A percentile compares a stretch with the other conserved stretches of the same genome.
phyloP scores from a whole-genome alignment of 2,888 invertebrate species.

The Melangyna quadrimaculata region DNA sequence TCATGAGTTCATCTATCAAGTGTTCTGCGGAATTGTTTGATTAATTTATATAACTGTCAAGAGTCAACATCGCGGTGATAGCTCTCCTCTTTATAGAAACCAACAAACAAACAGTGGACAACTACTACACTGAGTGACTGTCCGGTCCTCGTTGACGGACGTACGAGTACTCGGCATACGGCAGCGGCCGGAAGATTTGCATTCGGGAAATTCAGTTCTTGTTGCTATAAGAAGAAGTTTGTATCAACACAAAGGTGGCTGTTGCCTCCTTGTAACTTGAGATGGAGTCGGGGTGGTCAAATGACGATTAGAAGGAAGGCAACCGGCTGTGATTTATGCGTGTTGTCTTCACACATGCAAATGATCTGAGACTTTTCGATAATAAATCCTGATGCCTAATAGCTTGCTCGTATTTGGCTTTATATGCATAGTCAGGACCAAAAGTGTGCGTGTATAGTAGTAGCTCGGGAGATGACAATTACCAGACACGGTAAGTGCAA shows the following conservation, averaged over 20 bases:
- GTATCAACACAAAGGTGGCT: conserved; percentile 28
- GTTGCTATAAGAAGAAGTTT: neutral
- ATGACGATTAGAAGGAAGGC: conserved; percentile 61
- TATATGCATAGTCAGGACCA: neutral
- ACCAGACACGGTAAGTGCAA: conserved; percentile 67
- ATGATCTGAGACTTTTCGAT: conserved; percentile 63
- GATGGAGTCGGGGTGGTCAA: conserved; percentile 19
- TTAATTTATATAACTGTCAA: conserved; percentile 74
- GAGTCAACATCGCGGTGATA: conserved; percentile 68
- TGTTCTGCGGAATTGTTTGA: conserved; percentile 73
- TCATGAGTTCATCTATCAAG: conserved; percentile 74
- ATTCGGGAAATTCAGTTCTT: conserved; percentile 21
- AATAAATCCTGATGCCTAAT: conserved; percentile 57
- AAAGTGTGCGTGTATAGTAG: conserved; percentile 37
- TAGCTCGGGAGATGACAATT: conserved; percentile 66
- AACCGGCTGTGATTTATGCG: conserved; percentile 68
- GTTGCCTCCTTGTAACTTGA: conserved; percentile 38
- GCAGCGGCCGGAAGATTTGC: conserved; percentile 40
- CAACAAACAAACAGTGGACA: conserved; percentile 1
- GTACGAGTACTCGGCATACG: neutral
- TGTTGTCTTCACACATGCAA: conserved; percentile 71
- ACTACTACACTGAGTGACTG: conserved; percentile 40
- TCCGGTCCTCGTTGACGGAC: conserved; percentile 47
- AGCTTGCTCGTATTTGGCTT: neutral
- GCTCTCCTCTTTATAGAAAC: conserved; percentile 61